Percentiles rank a stretch among this genome's conserved stretches.
Conservation (phyloP, 2,797 vertebrate species). For the Melopsittacus undulatus region DNA sequence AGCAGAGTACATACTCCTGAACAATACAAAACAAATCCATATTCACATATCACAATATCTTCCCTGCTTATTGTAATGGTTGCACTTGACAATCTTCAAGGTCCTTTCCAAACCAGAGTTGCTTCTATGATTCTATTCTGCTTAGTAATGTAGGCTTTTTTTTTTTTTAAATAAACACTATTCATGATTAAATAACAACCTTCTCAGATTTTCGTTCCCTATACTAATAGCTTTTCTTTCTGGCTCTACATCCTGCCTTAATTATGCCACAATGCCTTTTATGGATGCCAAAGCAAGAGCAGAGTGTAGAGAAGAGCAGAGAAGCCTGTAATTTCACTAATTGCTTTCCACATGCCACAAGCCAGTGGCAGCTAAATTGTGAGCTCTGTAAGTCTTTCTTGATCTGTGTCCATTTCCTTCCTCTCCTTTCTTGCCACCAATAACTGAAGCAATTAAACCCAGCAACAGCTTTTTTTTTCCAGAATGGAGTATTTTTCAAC, state of each 20-base stretch:
- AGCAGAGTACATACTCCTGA: background rate
- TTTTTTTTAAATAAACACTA: background rate
- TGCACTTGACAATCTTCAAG: background rate
- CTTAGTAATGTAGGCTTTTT: background rate
- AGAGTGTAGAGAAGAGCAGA: background rate
- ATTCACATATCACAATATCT: background rate
- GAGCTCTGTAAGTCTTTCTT: background rate
- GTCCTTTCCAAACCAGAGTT: background rate
- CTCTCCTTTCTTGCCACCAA: background rate
- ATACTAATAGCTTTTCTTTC: background rate
- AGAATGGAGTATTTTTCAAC: background rate
- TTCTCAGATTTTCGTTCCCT: background rate
- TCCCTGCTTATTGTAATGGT: background rate
- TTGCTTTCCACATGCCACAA: background rate
- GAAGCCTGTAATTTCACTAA: slow-evolving; percentile 18
- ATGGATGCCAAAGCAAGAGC: background rate
- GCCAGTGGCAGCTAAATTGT: background rate
- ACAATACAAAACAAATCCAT: background rate
- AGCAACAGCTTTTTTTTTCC: background rate
- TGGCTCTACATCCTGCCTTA: background rate
- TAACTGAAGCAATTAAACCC: background rate
- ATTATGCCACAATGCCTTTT: background rate
- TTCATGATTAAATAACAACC: background rate
- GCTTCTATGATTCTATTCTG: background rate
- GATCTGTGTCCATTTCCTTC: background rate